Evolutionary conservation across 2,888 invertebrate genomes (phyloP).

Genomic region (Drosophila birchii): DNA sequence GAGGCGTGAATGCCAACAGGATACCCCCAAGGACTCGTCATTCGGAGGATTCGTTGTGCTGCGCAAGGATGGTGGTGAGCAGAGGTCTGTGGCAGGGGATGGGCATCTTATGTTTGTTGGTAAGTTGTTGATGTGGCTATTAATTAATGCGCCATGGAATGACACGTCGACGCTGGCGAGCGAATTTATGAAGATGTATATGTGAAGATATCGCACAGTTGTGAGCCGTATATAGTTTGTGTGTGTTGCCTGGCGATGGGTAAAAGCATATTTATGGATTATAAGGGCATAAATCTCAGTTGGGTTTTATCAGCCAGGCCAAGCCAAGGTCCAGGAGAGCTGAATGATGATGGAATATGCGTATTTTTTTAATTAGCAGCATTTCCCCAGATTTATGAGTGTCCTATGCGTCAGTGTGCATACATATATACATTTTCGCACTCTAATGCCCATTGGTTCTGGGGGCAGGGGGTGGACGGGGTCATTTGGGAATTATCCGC

Average conservation of each 20-base stretch:
- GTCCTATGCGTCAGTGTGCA: conserved; percentile 45
- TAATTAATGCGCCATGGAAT: conserved; percentile 82
- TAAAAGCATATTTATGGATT: conserved; percentile 81
- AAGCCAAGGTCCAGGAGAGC: conserved; percentile 35
- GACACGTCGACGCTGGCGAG: conserved; percentile 71
- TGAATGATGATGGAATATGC: conserved; percentile 79
- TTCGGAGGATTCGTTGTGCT: conserved; percentile 36
- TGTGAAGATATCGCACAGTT: conserved; percentile 21
- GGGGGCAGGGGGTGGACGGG: conserved; percentile 5
- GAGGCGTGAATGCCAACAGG: conserved; percentile 59
- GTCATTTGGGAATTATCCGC: conserved; percentile 78
- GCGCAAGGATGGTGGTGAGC: background rate
- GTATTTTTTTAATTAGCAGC: conserved; percentile 80
- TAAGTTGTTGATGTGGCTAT: conserved; percentile 80
- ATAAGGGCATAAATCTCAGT: conserved; percentile 81
- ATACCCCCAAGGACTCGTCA: conserved; percentile 68
- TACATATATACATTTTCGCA: conserved; percentile 61
- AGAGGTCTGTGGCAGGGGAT: background rate
- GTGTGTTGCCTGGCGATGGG: conserved; percentile 24
- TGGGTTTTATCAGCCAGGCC: conserved; percentile 68
- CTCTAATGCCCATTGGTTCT: conserved; percentile 67
- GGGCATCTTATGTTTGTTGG: conserved; percentile 51
- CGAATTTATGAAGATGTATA: conserved; percentile 76
- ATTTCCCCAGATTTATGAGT: conserved; percentile 78
- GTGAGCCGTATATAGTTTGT: conserved; percentile 8